Base-by-base conservation (phyloP, 1,140 invertebrate species). In the Nephila pilipes region DNA sequence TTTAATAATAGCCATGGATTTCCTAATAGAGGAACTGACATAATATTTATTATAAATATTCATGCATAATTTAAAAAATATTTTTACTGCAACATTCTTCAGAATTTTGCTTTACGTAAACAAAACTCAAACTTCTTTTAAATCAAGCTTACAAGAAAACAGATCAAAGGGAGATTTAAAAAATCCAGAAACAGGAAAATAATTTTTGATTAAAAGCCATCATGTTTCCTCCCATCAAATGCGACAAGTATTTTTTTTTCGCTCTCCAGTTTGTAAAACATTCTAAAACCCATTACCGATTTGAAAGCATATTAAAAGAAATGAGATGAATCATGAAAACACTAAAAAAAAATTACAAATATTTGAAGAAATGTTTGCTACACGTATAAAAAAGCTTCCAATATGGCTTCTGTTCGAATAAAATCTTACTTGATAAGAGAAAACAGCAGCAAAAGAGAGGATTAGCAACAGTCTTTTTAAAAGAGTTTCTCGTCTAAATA, bases 381-480 rank as follows among this genome's bases (percentile, higher is more conserved):
- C 16, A 60, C 18, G 16, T 5, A 60, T 36, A 36, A 75, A 36
- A 75, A 65, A 36, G 4, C 2, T 32, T 0, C 3, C 69, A 75
- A 20, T 29, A 75, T 18, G 12, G 16, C 2, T 60, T 60, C 58
- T 60, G 58, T 60, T 36, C 6, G 29, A 18, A 75, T 3, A 36
- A 75, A 75, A 75, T 75, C 3, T 75, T 32, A 32, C 16, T 75
- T 36, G 32, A 75, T 75, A 75, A 75, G 16, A 20, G 29, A 75
- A 75, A 60, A 22, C 0, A 5, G 25, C 69, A 36, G 69, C 12
- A 29, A 75, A 75, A 75, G 29, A 75, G 32, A 75, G 69, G 69
- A 75, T 36, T 75, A 75, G 29, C 12, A 75, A 75, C 14, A 75
- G 29, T 75, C 69, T 75, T 75, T 75, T 75, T 75, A 32, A 60